Conservation (phyloP, 2,113 vertebrate genomes). For the Oreochromis tanganicae region DNA sequence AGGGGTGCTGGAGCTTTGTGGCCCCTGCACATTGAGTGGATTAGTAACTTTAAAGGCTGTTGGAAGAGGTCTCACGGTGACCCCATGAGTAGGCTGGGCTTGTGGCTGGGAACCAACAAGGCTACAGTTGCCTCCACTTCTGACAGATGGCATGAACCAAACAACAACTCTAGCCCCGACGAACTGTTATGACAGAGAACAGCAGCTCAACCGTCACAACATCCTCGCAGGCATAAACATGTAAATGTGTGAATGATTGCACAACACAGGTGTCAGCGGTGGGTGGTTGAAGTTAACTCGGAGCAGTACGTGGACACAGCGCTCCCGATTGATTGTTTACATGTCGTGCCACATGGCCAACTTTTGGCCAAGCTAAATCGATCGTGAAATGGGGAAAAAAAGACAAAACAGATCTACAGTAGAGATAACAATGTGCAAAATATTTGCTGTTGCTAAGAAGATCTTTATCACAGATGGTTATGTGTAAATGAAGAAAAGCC, state of each 20-base stretch:
- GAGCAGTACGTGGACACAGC: neutral
- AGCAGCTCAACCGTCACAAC: conserved; percentile 42
- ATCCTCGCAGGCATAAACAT: conserved; percentile 31
- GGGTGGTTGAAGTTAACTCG: neutral
- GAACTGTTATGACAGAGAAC: conserved; percentile 46
- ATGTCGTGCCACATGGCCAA: neutral
- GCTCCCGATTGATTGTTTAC: neutral
- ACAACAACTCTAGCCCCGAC: neutral
- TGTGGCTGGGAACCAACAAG: conserved; percentile 2
- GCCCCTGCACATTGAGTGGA: conserved; percentile 16
- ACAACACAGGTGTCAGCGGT: conserved; percentile 5
- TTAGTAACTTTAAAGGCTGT: conserved; percentile 41
- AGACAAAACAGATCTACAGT: neutral
- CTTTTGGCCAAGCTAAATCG: neutral
- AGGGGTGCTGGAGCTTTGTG: conserved; percentile 4
- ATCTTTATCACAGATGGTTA: conserved; percentile 8
- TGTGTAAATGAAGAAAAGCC: neutral
- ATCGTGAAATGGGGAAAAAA: neutral
- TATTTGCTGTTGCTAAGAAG: neutral
- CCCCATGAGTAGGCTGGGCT: conserved; percentile 7
- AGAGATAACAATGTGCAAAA: neutral
- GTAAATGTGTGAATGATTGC: neutral
- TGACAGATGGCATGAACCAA: conserved; percentile 55
- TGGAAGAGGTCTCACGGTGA: conserved; percentile 33
- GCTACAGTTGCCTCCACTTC: conserved; percentile 19